phyloP scores from a whole-genome alignment of 2,113 vertebrate genomes.

The Labeo catla region DNA sequence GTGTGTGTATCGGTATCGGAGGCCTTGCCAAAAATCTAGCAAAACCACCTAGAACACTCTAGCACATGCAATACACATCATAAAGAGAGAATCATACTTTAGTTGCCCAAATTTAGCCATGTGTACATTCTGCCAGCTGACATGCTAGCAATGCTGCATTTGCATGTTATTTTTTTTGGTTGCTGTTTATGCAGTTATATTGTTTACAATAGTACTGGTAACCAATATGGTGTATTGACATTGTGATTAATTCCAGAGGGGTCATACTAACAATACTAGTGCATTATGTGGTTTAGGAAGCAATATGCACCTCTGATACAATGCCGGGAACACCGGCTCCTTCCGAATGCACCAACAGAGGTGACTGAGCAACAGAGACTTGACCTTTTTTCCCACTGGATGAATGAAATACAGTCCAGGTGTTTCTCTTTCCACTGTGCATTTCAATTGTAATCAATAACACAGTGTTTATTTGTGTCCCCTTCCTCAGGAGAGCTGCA shows the following conservation, averaged over 20 bases:
- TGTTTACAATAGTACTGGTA: neutral
- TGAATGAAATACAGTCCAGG: neutral
- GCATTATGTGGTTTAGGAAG: neutral
- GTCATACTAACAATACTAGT: neutral
- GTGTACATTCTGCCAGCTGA: too few species aligned
- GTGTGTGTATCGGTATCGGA: too few species aligned
- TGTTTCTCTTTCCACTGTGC: slow-evolving; percentile 17
- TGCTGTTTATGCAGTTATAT: neutral
- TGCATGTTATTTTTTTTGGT: neutral
- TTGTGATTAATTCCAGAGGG: slow-evolving; percentile 19
- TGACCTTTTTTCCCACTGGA: neutral
- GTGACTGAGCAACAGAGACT: neutral
- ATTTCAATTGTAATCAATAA: neutral
- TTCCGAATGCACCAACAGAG: slow-evolving; percentile 41
- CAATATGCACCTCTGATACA: slow-evolving; percentile 10
- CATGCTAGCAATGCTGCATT: too few species aligned
- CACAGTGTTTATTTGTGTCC: slow-evolving; percentile 47
- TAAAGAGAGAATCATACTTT: too few species aligned
- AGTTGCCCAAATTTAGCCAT: too few species aligned
- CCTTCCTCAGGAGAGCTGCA: slow-evolving; percentile 85
- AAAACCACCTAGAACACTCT: neutral
- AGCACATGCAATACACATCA: neutral
- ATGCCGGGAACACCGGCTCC: slow-evolving; percentile 35
- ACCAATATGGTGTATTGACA: neutral
- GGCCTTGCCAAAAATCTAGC: too few species aligned